These are phyloP conservation scores for Megaceryle torquata DNA, from an alignment of 2,113 vertebrate species.

Conservation along the genomic window DNA sequence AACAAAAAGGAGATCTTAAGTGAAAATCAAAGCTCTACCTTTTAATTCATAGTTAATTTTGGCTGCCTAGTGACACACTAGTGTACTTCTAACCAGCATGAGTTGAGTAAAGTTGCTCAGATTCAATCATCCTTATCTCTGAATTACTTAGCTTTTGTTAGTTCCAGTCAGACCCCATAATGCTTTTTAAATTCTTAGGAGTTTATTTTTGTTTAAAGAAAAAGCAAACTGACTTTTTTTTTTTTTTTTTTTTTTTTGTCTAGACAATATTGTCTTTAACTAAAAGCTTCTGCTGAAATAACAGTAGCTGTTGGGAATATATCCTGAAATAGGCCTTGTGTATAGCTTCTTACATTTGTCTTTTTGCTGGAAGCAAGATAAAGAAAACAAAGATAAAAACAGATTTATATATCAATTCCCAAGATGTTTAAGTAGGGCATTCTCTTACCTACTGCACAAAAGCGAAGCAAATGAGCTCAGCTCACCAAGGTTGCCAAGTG, in stretches of 20 bases:
- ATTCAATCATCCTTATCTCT: slow-evolving; percentile 28
- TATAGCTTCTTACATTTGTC: not conserved
- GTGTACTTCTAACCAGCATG: not conserved
- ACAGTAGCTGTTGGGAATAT: not conserved
- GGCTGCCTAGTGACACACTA: not conserved
- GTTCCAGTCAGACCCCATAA: slow-evolving; percentile 14
- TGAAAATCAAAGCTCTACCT: not conserved
- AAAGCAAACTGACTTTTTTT: slow-evolving; percentile 5
- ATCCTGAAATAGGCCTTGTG: not conserved
- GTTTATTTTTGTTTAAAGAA: slow-evolving; percentile 38
- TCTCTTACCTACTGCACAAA: not conserved
- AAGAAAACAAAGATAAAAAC: not conserved
- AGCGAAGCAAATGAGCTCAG: not conserved
- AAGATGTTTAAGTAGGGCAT: not conserved
- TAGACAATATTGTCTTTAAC: slow-evolving; percentile 45
- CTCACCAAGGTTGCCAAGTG: not conserved
- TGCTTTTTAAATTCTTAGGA: not conserved
- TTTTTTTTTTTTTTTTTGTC: slow-evolving; percentile 45
- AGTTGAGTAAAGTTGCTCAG: not conserved
- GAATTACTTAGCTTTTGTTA: slow-evolving; percentile 31
- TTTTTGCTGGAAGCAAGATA: not conserved
- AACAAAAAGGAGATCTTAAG: not conserved
- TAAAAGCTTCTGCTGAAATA: slow-evolving; percentile 16
- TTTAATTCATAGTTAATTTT: not conserved
- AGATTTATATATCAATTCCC: not conserved